These are phyloP conservation scores for Catonia carolina DNA, from an alignment of 2,888 invertebrate species.

Conservation along the genomic window DNA sequence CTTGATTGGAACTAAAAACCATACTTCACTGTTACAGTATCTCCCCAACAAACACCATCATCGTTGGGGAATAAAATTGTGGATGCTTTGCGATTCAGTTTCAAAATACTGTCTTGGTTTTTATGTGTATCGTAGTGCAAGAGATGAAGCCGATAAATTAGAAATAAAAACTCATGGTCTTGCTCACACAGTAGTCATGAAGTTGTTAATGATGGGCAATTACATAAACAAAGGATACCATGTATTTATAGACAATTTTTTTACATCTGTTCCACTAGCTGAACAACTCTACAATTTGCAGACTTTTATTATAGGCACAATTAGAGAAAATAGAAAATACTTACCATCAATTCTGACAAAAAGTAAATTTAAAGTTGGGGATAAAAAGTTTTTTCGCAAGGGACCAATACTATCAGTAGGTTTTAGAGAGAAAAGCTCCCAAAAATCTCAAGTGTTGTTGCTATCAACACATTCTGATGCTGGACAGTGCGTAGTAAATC, in stretches of 20 bases:
- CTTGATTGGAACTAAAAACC: constrained; percentile 14
- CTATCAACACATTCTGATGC: constrained; percentile 7
- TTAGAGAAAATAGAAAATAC: constrained; percentile 11
- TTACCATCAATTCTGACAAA: constrained; percentile 9
- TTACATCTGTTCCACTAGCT: constrained; percentile 8
- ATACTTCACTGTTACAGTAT: neutral
- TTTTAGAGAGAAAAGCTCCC: constrained; percentile 12
- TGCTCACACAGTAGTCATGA: constrained; percentile 1
- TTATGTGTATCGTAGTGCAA: constrained; percentile 5
- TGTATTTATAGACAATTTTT: constrained; percentile 16
- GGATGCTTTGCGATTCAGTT: constrained; percentile 14
- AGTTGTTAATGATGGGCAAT: constrained; percentile 7
- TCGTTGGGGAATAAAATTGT: too few relatives aligned
- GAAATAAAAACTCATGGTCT: constrained; percentile 14
- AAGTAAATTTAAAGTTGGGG: constrained; percentile 8
- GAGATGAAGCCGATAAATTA: neutral
- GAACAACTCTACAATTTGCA: neutral
- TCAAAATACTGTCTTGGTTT: constrained; percentile 16
- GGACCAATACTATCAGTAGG: constrained; percentile 17
- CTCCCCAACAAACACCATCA: too few relatives aligned
- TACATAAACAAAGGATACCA: constrained; percentile 21
- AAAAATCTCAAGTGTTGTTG: constrained; percentile 7
- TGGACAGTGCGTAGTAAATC: neutral
- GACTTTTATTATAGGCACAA: constrained; percentile 6
- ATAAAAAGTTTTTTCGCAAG: constrained; percentile 14